Percentiles rank a stretch among this genome's conserved stretches.
Evolutionary conservation across 2,797 vertebrate genomes (phyloP).

Genomic region (Tapirus indicus): DNA sequence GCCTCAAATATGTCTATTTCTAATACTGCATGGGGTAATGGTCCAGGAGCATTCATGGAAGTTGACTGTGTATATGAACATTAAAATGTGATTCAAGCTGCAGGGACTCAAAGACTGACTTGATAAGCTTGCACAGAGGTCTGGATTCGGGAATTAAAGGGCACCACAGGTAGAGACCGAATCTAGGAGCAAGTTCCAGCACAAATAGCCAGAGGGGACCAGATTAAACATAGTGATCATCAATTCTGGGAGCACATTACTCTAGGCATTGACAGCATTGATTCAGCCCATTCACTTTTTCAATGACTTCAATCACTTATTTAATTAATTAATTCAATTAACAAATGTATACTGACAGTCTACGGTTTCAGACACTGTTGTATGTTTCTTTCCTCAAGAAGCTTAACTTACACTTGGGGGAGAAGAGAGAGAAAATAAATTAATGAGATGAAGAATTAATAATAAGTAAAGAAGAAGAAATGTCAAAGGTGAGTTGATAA

Average conservation of each 20-base stretch:
- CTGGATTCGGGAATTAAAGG: background rate
- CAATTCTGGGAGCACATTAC: background rate
- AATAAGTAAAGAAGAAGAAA: background rate
- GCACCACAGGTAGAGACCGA: background rate
- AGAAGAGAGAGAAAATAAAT: background rate
- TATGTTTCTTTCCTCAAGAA: background rate
- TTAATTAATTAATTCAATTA: background rate
- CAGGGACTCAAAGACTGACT: background rate
- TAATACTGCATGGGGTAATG: background rate
- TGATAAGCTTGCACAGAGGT: background rate
- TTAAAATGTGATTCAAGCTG: background rate
- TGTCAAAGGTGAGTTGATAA: background rate
- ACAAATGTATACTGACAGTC: background rate
- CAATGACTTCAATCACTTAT: background rate
- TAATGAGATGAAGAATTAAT: background rate
- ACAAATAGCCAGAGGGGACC: background rate
- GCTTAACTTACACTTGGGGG: background rate
- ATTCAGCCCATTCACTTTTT: background rate
- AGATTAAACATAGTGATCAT: background rate
- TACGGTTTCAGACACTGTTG: background rate
- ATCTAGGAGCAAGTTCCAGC: background rate
- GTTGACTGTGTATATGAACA: background rate
- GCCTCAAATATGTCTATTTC: background rate
- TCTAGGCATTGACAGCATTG: background rate
- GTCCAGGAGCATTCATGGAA: background rate